Evolutionary conservation across 1,140 invertebrate genomes (phyloP).

Genomic region (Zaprionus nigranus): DNA sequence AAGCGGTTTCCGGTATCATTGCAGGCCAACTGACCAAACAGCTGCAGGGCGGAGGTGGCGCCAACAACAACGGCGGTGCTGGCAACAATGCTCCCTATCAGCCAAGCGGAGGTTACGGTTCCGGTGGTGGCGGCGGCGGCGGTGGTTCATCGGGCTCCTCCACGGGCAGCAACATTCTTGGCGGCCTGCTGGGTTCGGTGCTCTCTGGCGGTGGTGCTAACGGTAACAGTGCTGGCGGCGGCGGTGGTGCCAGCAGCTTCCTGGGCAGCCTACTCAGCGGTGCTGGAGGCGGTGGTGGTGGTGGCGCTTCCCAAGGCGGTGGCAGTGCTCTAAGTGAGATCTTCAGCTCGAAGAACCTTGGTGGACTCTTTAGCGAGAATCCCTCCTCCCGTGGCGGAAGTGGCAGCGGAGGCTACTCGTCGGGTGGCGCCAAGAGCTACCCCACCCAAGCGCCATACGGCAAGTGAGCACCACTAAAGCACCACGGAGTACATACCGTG

Average conservation of each 20-base stretch:
- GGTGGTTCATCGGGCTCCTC: slow-evolving; percentile 50
- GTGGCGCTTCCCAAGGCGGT: slow-evolving; percentile 27
- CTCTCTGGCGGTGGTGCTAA: slow-evolving; percentile 59
- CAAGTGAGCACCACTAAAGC: slow-evolving; percentile 19
- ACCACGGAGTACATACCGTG: not conserved
- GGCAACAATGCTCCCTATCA: slow-evolving; percentile 59
- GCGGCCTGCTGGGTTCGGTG: slow-evolving; percentile 66
- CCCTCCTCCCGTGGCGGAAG: slow-evolving; percentile 50
- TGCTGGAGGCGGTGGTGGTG: slow-evolving; percentile 49
- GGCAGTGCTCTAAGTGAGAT: slow-evolving; percentile 65
- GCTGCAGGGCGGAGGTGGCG: slow-evolving; percentile 61
- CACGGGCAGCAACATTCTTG: slow-evolving; percentile 58
- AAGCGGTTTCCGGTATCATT: slow-evolving; percentile 82
- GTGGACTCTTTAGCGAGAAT: slow-evolving; percentile 80
- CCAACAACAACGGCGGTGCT: slow-evolving; percentile 7
- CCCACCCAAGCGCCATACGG: slow-evolving; percentile 79
- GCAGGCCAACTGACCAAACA: slow-evolving; percentile 80
- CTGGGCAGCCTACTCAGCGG: slow-evolving; percentile 67
- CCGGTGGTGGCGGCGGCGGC: slow-evolving; percentile 50
- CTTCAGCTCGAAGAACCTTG: slow-evolving; percentile 76
- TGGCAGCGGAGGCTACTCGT: slow-evolving; percentile 1
- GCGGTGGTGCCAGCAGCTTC: slow-evolving; percentile 64
- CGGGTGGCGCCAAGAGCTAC: slow-evolving; percentile 62
- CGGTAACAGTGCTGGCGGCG: slow-evolving; percentile 32
- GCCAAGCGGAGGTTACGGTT: slow-evolving; percentile 68